A percentile compares a stretch with the other conserved stretches of the same genome.
phyloP scores from a whole-genome alignment of 2,113 vertebrate genomes.

The Actenoides hombroni region DNA sequence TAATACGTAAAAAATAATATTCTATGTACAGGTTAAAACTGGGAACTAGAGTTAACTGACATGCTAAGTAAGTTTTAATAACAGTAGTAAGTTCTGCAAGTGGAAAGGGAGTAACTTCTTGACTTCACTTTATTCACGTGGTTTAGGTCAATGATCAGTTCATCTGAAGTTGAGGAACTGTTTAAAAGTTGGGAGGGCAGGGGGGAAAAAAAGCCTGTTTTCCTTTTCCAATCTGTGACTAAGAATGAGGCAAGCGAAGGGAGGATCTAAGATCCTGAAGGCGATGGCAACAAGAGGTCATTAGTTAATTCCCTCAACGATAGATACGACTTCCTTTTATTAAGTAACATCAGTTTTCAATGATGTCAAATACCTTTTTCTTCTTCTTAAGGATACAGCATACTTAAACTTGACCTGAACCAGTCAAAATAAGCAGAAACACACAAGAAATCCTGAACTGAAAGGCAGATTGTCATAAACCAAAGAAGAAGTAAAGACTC shows the following conservation, averaged over 20 bases:
- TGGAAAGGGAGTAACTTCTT: neutral
- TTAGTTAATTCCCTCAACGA: conserved; percentile 55
- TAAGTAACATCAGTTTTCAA: conserved; percentile 19
- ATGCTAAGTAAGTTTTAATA: neutral
- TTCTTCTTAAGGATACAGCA: neutral
- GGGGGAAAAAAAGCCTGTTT: conserved; percentile 3
- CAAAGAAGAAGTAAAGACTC: neutral
- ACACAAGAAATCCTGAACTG: neutral
- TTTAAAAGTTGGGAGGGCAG: neutral
- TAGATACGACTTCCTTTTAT: conserved; percentile 29
- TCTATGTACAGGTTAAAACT: neutral
- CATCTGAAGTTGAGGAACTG: conserved; percentile 38
- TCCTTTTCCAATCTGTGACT: conserved; percentile 59
- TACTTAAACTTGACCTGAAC: neutral
- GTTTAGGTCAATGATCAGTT: conserved; percentile 24
- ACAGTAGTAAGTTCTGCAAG: neutral
- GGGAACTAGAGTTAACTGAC: neutral
- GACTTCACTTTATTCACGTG: neutral
- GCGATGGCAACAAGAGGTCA: conserved; percentile 56
- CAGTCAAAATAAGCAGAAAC: neutral
- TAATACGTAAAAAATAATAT: rapidly evolving
- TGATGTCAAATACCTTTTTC: neutral
- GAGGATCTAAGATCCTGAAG: conserved; percentile 61
- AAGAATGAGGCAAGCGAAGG: conserved; percentile 57
- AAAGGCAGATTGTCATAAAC: neutral